A percentile compares a stretch with the other conserved stretches of the same genome.
phyloP scores from a whole-genome alignment of 1,140 invertebrate species.

The Ceratitis capitata region DNA sequence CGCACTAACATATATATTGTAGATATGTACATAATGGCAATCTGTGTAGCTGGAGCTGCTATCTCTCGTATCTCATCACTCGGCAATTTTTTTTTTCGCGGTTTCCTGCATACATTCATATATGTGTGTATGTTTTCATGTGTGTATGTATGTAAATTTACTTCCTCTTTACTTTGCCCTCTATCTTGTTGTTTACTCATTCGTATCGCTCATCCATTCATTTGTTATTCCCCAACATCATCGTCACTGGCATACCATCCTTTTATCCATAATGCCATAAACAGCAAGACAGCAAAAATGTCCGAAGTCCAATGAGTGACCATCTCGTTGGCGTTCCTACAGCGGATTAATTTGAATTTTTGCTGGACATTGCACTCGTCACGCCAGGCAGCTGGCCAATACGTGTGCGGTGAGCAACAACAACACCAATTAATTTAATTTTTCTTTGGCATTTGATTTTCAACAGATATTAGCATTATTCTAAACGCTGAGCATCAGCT shows the following conservation, averaged over 20 bases:
- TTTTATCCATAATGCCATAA: background rate
- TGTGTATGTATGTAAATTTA: background rate
- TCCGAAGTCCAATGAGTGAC: background rate
- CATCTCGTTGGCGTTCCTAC: background rate
- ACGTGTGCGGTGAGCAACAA: background rate
- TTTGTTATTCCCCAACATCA: background rate
- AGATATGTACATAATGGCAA: too few species aligned
- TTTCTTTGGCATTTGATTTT: background rate
- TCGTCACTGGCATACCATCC: background rate
- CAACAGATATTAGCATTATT: background rate
- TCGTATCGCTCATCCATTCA: background rate
- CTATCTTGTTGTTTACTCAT: background rate
- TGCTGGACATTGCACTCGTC: background rate
- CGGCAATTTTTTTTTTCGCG: background rate
- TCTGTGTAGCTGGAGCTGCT: background rate
- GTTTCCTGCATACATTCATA: background rate
- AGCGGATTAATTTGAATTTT: background rate
- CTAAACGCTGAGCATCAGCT: background rate
- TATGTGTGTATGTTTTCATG: too few species aligned
- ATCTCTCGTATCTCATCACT: background rate
- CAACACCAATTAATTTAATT: background rate
- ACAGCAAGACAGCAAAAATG: background rate
- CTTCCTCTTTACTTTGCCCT: background rate
- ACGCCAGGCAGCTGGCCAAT: background rate
- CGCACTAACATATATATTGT: background rate